A percentile compares a stretch with the other conserved stretches of the same genome.
Evolutionary conservation across 2,888 invertebrate species (phyloP).

Genomic region (Phania funesta): DNA sequence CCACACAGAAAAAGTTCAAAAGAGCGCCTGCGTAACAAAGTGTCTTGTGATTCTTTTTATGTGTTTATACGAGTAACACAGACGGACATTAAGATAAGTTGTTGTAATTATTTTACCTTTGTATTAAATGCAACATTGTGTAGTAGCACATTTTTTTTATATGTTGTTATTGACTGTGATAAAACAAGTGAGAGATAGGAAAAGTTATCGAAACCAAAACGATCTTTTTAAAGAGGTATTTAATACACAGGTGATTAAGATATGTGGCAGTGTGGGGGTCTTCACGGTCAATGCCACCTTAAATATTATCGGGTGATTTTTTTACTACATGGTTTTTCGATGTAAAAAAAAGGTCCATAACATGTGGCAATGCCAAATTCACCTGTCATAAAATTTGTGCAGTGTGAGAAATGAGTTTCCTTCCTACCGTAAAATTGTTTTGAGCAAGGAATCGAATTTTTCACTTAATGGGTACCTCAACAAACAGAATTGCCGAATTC

Average conservation of each 20-base stretch:
- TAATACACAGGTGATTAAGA: constrained; percentile 33
- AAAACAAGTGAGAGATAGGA: not conserved
- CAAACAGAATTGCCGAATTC: too few relatives aligned
- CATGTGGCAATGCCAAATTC: too few relatives aligned
- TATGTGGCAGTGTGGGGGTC: constrained; percentile 2
- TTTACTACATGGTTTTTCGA: too few relatives aligned
- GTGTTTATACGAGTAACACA: not conserved
- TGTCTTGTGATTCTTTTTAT: constrained; percentile 4
- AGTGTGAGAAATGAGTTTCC: too few relatives aligned
- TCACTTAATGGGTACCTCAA: too few relatives aligned
- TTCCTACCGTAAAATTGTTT: too few relatives aligned
- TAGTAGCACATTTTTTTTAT: constrained; percentile 18
- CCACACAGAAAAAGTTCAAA: not conserved
- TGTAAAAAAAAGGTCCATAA: too few relatives aligned
- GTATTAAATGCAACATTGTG: not conserved
- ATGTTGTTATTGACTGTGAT: too few relatives aligned
- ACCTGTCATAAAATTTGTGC: too few relatives aligned
- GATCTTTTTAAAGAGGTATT: constrained; percentile 37
- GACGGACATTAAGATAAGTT: constrained; percentile 15
- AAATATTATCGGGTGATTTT: too few relatives aligned
- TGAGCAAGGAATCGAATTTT: too few relatives aligned
- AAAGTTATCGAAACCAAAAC: constrained; percentile 2
- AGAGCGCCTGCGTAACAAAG: constrained; percentile 31
- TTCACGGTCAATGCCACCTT: constrained; percentile 58
- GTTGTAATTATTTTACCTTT: not conserved